Conservation (phyloP, 2,113 vertebrate species). For the Nothoprocta perdicaria region DNA sequence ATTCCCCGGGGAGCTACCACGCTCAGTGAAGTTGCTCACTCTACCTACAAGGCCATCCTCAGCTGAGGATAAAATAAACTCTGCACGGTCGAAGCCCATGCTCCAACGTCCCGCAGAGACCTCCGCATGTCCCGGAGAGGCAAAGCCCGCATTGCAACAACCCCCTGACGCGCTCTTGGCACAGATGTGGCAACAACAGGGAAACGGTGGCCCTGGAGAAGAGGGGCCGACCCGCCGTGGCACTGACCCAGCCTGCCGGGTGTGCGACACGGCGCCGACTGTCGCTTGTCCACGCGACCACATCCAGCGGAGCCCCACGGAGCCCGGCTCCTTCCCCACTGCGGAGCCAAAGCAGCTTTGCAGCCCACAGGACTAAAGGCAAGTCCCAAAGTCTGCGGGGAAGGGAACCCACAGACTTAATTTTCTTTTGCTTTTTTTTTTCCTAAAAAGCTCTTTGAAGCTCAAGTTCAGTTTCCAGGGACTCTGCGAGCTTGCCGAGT, state of each 20-base stretch:
- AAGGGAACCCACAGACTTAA: slow-evolving; percentile 14
- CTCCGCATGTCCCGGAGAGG: not conserved
- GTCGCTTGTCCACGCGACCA: not conserved
- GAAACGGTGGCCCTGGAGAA: not conserved
- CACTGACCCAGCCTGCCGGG: not conserved
- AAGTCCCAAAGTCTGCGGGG: not conserved
- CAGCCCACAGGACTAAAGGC: not conserved
- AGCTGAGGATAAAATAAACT: not conserved
- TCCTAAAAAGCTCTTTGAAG: not conserved
- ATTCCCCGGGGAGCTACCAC: slow-evolving; percentile 16
- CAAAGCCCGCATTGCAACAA: not conserved
- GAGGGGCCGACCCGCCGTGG: not conserved
- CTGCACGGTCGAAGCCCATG: not conserved
- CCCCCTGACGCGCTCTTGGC: not conserved
- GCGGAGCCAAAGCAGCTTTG: not conserved
- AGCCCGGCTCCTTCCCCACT: not conserved
- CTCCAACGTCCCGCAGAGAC: not conserved
- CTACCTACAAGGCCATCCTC: slow-evolving; percentile 1
- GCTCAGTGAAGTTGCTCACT: slow-evolving; percentile 13
- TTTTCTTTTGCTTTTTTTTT: not conserved
- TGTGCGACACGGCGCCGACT: not conserved
- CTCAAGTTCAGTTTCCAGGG: slow-evolving; percentile 45
- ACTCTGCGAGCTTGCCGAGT: not conserved
- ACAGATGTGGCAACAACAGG: not conserved
- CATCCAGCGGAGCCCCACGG: rapidly evolving